These are phyloP conservation scores for Adrianichthys oophorus DNA, from an alignment of 2,797 vertebrate species.

Conservation along the genomic window DNA sequence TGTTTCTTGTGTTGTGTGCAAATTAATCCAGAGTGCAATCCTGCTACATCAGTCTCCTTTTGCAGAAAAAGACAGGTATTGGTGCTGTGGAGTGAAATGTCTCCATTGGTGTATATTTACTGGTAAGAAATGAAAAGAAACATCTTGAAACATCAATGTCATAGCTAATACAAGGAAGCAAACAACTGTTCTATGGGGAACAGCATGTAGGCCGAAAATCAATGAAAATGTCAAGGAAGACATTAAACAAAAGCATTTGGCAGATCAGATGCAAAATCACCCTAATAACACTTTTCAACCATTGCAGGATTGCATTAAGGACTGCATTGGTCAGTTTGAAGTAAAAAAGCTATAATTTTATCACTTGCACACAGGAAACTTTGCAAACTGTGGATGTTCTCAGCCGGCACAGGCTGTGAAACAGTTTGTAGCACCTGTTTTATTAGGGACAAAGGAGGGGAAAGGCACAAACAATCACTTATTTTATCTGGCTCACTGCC, in stretches of 20 bases:
- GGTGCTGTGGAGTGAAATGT: conserved; percentile 36
- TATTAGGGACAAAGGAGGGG: conserved; percentile 26
- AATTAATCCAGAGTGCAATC: conserved; percentile 53
- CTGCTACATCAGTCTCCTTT: conserved; percentile 28
- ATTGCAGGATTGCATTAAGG: not conserved
- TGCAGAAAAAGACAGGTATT: conserved; percentile 18
- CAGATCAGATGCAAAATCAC: conserved; percentile 9
- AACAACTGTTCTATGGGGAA: conserved; percentile 31
- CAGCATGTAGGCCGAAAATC: conserved; percentile 30
- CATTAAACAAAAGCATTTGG: conserved; percentile 15
- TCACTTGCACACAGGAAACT: conserved; percentile 8
- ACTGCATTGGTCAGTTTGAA: conserved; percentile 3
- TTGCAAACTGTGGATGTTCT: conserved; percentile 24
- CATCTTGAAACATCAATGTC: conserved; percentile 28
- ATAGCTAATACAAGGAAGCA: conserved; percentile 31
- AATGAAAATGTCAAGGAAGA: conserved; percentile 22
- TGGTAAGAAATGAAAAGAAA: conserved; percentile 15
- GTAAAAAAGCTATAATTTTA: conserved; percentile 15
- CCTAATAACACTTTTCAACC: conserved; percentile 6
- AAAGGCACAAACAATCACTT: conserved; percentile 55
- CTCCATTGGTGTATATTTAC: conserved; percentile 14
- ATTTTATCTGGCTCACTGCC: conserved; percentile 53
- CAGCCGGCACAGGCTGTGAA: conserved; percentile 17
- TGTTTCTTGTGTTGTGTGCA: conserved; percentile 53
- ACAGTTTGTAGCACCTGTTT: conserved; percentile 29